Evolutionary conservation across 1,140 invertebrate species (phyloP), one percentile per base, ranked within the genome.

Genomic region (Nymphalis io): DNA sequence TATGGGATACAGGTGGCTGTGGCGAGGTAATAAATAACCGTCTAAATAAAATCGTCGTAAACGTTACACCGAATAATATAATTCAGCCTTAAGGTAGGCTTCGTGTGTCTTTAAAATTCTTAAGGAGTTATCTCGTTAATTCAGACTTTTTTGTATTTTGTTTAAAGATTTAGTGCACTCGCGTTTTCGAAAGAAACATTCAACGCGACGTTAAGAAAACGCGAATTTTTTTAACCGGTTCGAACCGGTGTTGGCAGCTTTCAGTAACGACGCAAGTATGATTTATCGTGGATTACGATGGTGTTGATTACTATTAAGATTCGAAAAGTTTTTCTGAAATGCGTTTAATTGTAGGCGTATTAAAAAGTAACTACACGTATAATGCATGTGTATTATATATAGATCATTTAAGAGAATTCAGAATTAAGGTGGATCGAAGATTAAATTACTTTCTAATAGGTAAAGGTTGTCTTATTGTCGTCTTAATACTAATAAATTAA

Each of bases 41-140:
- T 74, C 68, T 80, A 78, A 79, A 85, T 84, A 85, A 83, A 81
- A 74, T 71, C 65, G 40, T 64, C 70, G 75, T 82, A 84, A 78
- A 82, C 81, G 76, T 82, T 78, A 78, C 78, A 69, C 62, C 64
- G 73, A 84, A 80, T 83, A 79, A 80, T 81, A 76, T 73, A 68
- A 73, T 78, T 77, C 68, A 68, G 61, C 59, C 53, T 70, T 57
- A 69, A 72, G 68, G 76, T 40, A 55, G 62, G 40, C 13, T 48
- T 18, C 18, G 40, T 27, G 12, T 39, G 20, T 23, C 74, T 65
- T 79, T 77, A 73, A 80, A 77, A 82, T 83, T 80, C 76, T 77
- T 51, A 63, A 69, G 62, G 58, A 67, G 73, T 63, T 74, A 70
- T 73, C 64, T 69, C 68, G 51, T 69, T 76, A 74, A 75, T 81